These are phyloP conservation scores for Shargacucullia verbasci DNA, from an alignment of 2,888 invertebrate genomes.

Conservation along the genomic window DNA sequence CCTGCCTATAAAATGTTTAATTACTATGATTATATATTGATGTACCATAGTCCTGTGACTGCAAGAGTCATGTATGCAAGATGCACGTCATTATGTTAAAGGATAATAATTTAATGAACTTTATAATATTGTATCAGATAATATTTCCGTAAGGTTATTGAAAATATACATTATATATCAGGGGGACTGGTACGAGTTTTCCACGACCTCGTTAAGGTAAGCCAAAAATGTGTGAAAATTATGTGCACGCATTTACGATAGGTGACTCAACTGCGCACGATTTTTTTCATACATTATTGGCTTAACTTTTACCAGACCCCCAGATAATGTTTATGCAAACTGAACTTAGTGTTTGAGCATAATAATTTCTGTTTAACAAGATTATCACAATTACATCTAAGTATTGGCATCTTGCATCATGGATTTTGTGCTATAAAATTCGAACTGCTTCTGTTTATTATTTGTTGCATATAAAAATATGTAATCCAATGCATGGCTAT, in stretches of 20 bases:
- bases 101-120: background rate
- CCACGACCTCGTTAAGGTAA: too few relatives aligned
- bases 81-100: background rate
- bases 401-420: constrained; percentile 16
- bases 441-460: constrained; percentile 2
- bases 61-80: constrained; percentile 23
- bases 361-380: too few relatives aligned
- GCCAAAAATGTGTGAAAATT: too few relatives aligned
- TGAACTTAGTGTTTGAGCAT: too few relatives aligned
- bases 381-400: background rate
- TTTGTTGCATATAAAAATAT: constrained; percentile 2
- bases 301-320: too few relatives aligned
- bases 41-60: background rate
- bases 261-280: too few relatives aligned
- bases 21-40: constrained; percentile 1
- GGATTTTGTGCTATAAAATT: constrained; percentile 5
- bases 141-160: too few relatives aligned
- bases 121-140: background rate
- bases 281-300: too few relatives aligned
- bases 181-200: too few relatives aligned
- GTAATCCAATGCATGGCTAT: constrained; percentile 7
- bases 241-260: too few relatives aligned
- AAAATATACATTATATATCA: too few relatives aligned
- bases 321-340: too few relatives aligned
- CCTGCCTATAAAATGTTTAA: constrained; percentile 18